Percentiles rank a stretch among this genome's conserved stretches.
Evolutionary conservation across 2,888 invertebrate species (phyloP).

Genomic region (Prenolepis imparis): DNA sequence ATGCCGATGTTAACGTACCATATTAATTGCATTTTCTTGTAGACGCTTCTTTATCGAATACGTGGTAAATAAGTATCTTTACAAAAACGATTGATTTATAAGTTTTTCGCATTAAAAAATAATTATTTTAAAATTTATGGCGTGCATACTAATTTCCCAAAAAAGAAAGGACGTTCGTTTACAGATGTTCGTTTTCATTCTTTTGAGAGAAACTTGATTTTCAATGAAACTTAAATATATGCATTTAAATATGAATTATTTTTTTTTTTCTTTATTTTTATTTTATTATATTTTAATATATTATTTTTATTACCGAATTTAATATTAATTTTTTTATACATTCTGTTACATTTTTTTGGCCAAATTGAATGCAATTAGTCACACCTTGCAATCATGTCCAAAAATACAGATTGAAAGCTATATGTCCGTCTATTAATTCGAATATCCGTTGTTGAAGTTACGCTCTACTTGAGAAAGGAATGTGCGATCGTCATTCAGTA

Average conservation of each 20-base stretch:
- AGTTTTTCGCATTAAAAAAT: background rate
- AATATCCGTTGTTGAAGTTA: constrained; percentile 40
- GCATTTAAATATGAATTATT: background rate
- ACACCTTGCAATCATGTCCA: background rate
- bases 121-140: background rate
- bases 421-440: constrained; percentile 49
- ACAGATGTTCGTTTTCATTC: background rate
- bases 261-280: background rate
- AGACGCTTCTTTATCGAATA: background rate
- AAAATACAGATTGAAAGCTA: constrained; percentile 41
- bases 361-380: constrained; percentile 17
- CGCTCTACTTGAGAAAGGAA: constrained; percentile 59
- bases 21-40: too few relatives aligned
- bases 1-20: background rate
- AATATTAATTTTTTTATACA: background rate
- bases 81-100: too few relatives aligned
- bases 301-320: background rate
- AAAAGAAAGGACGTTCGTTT: background rate
- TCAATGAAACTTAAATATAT: too few relatives aligned
- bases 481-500: constrained; percentile 57
- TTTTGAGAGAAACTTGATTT: background rate
- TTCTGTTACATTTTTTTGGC: constrained; percentile 2
- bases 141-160: background rate
- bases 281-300: background rate
- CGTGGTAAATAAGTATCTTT: too few relatives aligned